Evolutionary conservation across 2,888 invertebrate genomes (phyloP).

Genomic region (Vanessa cardui): DNA sequence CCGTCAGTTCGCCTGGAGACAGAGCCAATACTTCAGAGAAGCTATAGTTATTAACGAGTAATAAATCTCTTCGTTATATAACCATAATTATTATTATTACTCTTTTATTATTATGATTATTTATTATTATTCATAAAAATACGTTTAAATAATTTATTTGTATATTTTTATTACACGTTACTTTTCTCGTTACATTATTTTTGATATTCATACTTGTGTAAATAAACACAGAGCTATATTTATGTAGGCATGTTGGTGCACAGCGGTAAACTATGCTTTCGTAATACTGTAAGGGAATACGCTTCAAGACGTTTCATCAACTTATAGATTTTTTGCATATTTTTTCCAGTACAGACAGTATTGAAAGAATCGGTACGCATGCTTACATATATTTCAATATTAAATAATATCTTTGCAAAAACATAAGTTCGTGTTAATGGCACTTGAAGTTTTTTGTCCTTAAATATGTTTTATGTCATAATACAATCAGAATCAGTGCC

Average conservation of each 20-base stretch:
- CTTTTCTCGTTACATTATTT: slow-evolving; percentile 50
- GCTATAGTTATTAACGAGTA: slow-evolving; percentile 95
- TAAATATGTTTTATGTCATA: not conserved
- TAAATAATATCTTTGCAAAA: slow-evolving; percentile 20
- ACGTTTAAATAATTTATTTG: slow-evolving; percentile 67
- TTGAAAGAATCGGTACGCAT: slow-evolving; percentile 76
- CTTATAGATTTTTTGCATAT: slow-evolving; percentile 57
- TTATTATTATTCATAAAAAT: slow-evolving; percentile 75
- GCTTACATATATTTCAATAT: slow-evolving; percentile 50
- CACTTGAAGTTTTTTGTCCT: slow-evolving; percentile 13
- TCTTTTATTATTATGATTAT: slow-evolving; percentile 62
- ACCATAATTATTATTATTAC: slow-evolving; percentile 66
- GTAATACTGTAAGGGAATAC: slow-evolving; percentile 50
- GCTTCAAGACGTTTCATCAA: slow-evolving; percentile 49
- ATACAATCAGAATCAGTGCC: slow-evolving; percentile 13
- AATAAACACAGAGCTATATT: slow-evolving; percentile 59
- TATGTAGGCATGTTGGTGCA: slow-evolving; percentile 73
- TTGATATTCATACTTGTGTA: slow-evolving; percentile 55
- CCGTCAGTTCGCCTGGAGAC: slow-evolving; percentile 95
- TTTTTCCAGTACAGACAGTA: slow-evolving; percentile 70
- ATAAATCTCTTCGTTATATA: slow-evolving; percentile 83
- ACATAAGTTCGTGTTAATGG: slow-evolving; percentile 26
- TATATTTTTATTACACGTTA: slow-evolving; percentile 66
- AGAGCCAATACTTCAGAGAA: slow-evolving; percentile 98
- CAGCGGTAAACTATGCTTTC: slow-evolving; percentile 61